Conservation (phyloP, 2,113 vertebrate species). For the Casuarius casuarius region DNA sequence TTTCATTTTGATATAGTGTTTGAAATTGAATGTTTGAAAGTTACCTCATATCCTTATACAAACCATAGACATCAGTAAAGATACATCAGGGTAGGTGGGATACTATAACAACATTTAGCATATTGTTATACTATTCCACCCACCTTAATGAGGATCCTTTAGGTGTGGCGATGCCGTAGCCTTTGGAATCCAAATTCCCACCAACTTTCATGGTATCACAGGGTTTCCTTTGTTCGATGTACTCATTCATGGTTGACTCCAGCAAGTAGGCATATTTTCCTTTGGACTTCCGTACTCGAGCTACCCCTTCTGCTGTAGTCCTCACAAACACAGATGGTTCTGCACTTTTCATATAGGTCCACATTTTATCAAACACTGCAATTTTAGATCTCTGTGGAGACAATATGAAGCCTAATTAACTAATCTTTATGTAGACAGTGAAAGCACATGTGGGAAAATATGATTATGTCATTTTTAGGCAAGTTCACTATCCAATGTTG, state of each 20-base stretch:
- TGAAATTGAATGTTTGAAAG: conserved; percentile 73
- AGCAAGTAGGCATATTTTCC: conserved; percentile 99
- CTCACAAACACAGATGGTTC: conserved; percentile 99
- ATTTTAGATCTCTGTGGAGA: conserved; percentile 96
- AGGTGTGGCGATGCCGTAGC: conserved; percentile 99
- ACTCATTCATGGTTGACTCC: conserved; percentile 99
- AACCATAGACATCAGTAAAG: conserved; percentile 98
- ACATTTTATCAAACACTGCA: conserved; percentile 99
- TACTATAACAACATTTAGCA: conserved; percentile 99
- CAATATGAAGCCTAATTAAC: conserved; percentile 54
- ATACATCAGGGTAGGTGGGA: conserved; percentile 99
- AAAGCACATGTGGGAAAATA: conserved; percentile 33
- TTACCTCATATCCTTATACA: conserved; percentile 97
- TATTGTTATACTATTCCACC: conserved; percentile 99
- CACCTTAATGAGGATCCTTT: conserved; percentile 99
- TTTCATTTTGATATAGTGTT: conserved; percentile 42
- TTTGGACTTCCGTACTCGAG: conserved; percentile 97
- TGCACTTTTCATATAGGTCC: conserved; percentile 98
- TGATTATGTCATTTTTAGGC: background rate
- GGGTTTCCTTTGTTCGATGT: conserved; percentile 98
- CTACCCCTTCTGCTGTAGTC: conserved; percentile 97
- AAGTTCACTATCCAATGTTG: background rate
- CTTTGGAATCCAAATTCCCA: conserved; percentile 99
- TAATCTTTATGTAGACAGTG: conserved; percentile 30
- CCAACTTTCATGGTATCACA: conserved; percentile 99